Evolutionary conservation across 2,888 invertebrate genomes (phyloP).

Genomic region (Drosophila subquinaria): DNA sequence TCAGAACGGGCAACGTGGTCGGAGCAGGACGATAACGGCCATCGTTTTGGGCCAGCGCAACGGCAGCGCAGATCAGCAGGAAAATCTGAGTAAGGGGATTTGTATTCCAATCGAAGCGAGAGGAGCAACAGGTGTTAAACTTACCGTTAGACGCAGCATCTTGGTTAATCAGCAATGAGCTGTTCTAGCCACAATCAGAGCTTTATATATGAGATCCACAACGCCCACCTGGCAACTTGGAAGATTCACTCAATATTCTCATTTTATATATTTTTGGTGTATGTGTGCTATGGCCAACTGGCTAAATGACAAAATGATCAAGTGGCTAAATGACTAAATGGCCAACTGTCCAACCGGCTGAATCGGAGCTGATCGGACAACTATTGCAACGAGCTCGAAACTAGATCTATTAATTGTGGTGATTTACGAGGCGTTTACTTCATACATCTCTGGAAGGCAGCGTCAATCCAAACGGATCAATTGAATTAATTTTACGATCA

Average conservation of each 20-base stretch:
- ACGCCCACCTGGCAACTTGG: slow-evolving; percentile 58
- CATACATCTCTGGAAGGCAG: slow-evolving; percentile 59
- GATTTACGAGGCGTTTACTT: slow-evolving; percentile 63
- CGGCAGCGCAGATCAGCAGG: slow-evolving; percentile 54
- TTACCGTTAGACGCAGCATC: slow-evolving; percentile 69
- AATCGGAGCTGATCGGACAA: slow-evolving; percentile 27
- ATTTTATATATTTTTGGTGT: neutral
- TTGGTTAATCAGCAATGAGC: slow-evolving; percentile 64
- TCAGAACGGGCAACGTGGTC: neutral
- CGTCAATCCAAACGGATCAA: slow-evolving; percentile 27
- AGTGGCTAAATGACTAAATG: slow-evolving; percentile 22
- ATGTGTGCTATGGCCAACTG: slow-evolving; percentile 59
- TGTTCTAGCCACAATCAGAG: slow-evolving; percentile 27
- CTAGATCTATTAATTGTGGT: slow-evolving; percentile 70
- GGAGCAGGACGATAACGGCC: slow-evolving; percentile 86
- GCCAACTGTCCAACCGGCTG: slow-evolving; percentile 14
- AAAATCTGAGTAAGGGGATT: slow-evolving; percentile 29
- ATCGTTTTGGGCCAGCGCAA: slow-evolving; percentile 72
- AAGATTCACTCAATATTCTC: slow-evolving; percentile 42
- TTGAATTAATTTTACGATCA: slow-evolving; percentile 36
- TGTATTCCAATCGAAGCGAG: neutral
- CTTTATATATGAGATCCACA: slow-evolving; percentile 67
- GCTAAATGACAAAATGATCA: slow-evolving; percentile 39
- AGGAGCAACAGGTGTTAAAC: slow-evolving; percentile 17
- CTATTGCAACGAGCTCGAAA: slow-evolving; percentile 53